Evolutionary conservation across 2,113 vertebrate species (phyloP).

Genomic region (Megaceryle torquata): DNA sequence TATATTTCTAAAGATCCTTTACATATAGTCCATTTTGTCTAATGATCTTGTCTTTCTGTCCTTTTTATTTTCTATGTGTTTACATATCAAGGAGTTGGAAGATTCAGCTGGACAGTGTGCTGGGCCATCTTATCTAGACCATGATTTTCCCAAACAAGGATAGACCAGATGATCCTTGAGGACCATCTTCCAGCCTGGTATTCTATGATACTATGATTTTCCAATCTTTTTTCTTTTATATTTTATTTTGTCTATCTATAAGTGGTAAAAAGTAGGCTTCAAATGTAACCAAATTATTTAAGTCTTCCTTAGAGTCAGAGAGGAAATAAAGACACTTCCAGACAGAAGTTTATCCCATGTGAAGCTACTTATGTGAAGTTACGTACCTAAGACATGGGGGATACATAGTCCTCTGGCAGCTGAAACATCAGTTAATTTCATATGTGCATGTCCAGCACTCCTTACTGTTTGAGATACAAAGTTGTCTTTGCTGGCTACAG

Average conservation of each 20-base stretch:
- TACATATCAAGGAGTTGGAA: not conserved
- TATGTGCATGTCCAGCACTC: no score
- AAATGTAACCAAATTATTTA: not conserved
- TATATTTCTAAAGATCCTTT: not conserved
- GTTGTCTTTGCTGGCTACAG: not conserved
- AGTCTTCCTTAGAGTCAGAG: not conserved
- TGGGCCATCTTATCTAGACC: no score
- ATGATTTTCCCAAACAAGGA: no score
- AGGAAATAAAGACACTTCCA: not conserved
- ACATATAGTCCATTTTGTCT: not conserved
- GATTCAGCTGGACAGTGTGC: no score
- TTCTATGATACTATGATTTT: not conserved
- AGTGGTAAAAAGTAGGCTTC: not conserved
- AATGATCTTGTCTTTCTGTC: not conserved
- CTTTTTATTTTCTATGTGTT: not conserved
- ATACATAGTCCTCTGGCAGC: not conserved
- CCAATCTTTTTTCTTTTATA: not conserved
- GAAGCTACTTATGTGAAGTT: not conserved
- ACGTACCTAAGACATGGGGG: not conserved
- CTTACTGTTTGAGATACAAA: no score
- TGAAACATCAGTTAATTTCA: no score
- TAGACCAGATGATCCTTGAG: no score
- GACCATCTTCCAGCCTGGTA: no score
- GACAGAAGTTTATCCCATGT: not conserved
- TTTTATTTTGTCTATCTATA: not conserved